A percentile compares a stretch with the other conserved stretches of the same genome.
Evolutionary conservation across 2,888 invertebrate species (phyloP).

Genomic region (Caenorhabditis sp.): DNA sequence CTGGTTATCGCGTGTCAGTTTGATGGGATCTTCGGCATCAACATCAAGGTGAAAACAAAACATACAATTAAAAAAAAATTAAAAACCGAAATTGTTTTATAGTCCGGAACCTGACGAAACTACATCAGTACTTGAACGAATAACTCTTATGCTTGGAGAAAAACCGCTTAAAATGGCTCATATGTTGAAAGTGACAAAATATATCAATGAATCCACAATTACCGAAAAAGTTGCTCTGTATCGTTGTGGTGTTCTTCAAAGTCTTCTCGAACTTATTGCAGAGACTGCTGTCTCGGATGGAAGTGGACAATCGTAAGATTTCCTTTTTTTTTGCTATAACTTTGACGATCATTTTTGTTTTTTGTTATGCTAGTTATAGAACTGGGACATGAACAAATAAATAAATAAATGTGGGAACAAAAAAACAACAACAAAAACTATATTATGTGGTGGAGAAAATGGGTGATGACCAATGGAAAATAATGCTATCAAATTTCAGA

Average conservation of each 20-base stretch:
- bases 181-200: conserved; percentile 61
- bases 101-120: conserved; percentile 58
- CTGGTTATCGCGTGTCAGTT: conserved; percentile 36
- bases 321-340: not conserved
- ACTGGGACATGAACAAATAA: not conserved
- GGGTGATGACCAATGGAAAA: not conserved
- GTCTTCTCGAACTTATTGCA: conserved; percentile 58
- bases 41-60: conserved; percentile 31
- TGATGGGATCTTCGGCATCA: conserved; percentile 27
- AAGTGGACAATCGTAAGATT: conserved; percentile 21
- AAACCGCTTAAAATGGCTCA: conserved; percentile 62
- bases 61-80: no score
- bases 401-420: conserved; percentile 5
- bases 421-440: not conserved
- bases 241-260: conserved; percentile 57
- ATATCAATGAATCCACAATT: conserved; percentile 54
- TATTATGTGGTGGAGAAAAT: no score
- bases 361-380: not conserved
- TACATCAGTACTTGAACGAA: conserved; percentile 40
- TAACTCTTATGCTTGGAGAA: conserved; percentile 46
- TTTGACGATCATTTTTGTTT: not conserved
- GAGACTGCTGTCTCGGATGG: conserved; percentile 51
- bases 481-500: conserved; percentile 4
- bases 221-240: conserved; percentile 56
- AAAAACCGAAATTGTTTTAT: no score